Evolutionary conservation across 1,140 invertebrate species (phyloP).

Genomic region (Aphis gossypii): DNA sequence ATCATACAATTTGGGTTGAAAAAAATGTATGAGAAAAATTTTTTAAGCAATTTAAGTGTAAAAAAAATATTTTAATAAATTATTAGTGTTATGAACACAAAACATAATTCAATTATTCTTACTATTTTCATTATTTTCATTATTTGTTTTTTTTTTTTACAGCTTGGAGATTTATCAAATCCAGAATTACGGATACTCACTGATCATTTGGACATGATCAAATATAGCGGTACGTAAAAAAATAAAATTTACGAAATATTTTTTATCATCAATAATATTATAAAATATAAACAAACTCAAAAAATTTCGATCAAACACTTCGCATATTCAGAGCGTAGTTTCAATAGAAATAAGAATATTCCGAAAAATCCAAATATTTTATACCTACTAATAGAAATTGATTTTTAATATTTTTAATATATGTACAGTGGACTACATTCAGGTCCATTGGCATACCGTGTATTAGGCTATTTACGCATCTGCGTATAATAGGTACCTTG

Average conservation of each 20-base stretch:
- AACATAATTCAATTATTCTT: too few species aligned
- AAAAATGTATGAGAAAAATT: background rate
- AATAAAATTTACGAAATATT: background rate
- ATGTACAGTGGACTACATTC: too few species aligned
- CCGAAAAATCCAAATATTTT: too few species aligned
- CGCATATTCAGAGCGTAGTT: background rate
- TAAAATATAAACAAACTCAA: background rate
- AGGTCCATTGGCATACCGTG: too few species aligned
- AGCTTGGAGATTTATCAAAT: slow-evolving; percentile 86
- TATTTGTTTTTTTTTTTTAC: slow-evolving; percentile 64
- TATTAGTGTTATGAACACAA: background rate
- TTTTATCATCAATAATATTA: background rate
- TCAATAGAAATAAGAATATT: too few species aligned
- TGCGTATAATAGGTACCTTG: too few species aligned
- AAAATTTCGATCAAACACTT: background rate
- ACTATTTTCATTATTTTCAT: too few species aligned
- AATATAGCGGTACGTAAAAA: slow-evolving; percentile 77
- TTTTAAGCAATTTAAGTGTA: background rate
- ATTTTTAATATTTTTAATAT: too few species aligned
- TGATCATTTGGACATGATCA: slow-evolving; percentile 85
- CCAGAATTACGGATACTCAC: slow-evolving; percentile 85
- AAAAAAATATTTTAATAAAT: background rate
- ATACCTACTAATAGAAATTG: too few species aligned
- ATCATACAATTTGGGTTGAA: background rate
- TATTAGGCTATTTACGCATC: too few species aligned